Percentiles rank a stretch among this genome's conserved stretches.
Conservation (phyloP, 2,797 vertebrate genomes). For the Mormyrus hasselquistii region DNA sequence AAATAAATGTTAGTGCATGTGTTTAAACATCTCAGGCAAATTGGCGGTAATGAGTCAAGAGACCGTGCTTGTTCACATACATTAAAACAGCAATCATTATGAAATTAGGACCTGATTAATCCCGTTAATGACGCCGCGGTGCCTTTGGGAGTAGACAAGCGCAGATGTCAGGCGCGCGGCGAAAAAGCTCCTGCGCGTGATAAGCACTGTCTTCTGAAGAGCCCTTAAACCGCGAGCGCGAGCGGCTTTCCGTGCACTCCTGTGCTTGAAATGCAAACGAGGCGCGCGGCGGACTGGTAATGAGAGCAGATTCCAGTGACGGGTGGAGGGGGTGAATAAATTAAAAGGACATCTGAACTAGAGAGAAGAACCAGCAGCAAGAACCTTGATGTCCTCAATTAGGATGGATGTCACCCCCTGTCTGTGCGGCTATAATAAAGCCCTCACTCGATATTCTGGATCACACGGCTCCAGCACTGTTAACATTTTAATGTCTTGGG, state of each 20-base stretch:
- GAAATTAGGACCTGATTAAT: conserved; percentile 99
- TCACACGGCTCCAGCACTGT: conserved; percentile 97
- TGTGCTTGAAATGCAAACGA: conserved; percentile 99
- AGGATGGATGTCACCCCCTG: conserved; percentile 95
- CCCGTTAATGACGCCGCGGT: conserved; percentile 96
- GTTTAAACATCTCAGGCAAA: conserved; percentile 98
- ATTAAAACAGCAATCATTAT: conserved; percentile 99
- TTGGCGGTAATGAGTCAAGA: conserved; percentile 99
- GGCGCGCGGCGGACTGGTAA: conserved; percentile 94
- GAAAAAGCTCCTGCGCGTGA: conserved; percentile 72
- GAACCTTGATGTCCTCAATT: conserved; percentile 99
- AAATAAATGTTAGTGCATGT: conserved; percentile 92
- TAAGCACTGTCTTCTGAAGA: conserved; percentile 80
- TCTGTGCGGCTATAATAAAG: conserved; percentile 78
- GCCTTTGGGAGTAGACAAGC: conserved; percentile 92
- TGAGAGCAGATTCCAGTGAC: conserved; percentile 94
- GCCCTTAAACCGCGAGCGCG: conserved; percentile 72
- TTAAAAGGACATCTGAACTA: conserved; percentile 84
- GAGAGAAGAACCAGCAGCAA: conserved; percentile 94
- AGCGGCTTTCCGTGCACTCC: conserved; percentile 77
- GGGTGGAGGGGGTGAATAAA: conserved; percentile 79
- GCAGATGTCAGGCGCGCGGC: conserved; percentile 86
- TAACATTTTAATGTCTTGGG: conserved; percentile 99
- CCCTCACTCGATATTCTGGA: conserved; percentile 98
- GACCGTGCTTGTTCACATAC: conserved; percentile 96